Base-by-base conservation (phyloP, 2,113 vertebrate genomes). In the Dicentrarchus labrax region DNA sequence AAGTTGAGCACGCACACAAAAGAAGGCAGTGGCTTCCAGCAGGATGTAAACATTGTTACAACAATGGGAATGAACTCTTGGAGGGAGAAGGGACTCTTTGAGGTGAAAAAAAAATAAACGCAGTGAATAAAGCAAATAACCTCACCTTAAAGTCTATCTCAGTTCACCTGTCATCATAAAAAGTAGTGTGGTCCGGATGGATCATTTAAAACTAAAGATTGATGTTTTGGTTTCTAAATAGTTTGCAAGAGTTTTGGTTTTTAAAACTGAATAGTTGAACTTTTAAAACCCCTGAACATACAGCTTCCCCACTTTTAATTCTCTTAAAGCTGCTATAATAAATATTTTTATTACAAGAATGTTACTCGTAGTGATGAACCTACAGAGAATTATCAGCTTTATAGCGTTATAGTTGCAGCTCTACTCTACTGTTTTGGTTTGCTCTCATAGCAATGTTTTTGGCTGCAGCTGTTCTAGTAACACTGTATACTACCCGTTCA, bases 141-240 rank as follows among this genome's bases (percentile, higher is more conserved):
- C 68, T 88, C 86, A 78, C 74, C 59, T 89, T 86, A 85, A 79
- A 83, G 48, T 59, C 30, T 50, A 45, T 80, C 68, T 75, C 64
- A 78, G 69, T 61, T 82, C 72, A 62, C 47, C 51, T 88, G 77
- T 76, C 89, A 87, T 43, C n/a, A 59, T 82, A 83, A 91, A 78
- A 73, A 86, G 88, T 91, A 4, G 64, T 19, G 66, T 78, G 59
- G 45, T 75, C 61, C 30, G 12, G 41, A 0, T 4, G 43, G 67
- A 13, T 72, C 45, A 83, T 51, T 84, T 79, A 65, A 54, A 78
- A 38, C 62, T 61, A 67, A 45, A 83, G 79, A 75, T 78, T n/a
- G 36, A 62, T 82, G 39, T 47, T 88, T 82, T 76, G 5, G n/a
- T 24, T 70, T 51, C 64, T 70, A 30, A 81, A 68, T 62, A 53